Evolutionary conservation across 2,888 invertebrate genomes (phyloP).

Genomic region (Glomeris marginata): DNA sequence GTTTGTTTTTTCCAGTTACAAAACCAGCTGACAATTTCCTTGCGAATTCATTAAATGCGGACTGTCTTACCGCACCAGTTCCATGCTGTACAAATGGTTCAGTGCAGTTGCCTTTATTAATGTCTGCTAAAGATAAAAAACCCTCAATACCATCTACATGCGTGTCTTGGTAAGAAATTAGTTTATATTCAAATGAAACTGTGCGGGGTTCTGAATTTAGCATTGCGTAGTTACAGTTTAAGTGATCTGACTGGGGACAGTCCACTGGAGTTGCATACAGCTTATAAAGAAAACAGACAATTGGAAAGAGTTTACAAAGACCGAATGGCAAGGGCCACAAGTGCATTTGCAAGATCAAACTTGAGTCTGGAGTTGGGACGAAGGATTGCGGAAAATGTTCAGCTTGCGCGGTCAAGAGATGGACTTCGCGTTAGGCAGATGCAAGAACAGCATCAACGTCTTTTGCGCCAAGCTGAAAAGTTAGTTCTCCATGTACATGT

Average conservation of each 20-base stretch:
- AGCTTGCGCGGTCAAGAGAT: conserved; percentile 10
- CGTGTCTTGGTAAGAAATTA: conserved; percentile 5
- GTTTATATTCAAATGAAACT: neutral
- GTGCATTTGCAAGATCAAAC: conserved; percentile 4
- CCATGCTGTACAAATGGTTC: no score
- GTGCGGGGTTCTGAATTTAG: no score
- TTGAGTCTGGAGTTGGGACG: conserved; percentile 11
- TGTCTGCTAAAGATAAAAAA: neutral
- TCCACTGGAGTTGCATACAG: conserved; percentile 11
- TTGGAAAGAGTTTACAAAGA: conserved; percentile 10
- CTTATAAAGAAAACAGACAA: conserved; percentile 11
- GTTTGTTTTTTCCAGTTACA: no score
- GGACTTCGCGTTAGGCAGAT: neutral
- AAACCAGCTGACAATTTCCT: no score
- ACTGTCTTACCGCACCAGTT: no score
- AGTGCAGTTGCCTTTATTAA: no score
- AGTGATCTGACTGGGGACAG: no score
- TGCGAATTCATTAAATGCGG: no score
- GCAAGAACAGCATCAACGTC: conserved; percentile 9
- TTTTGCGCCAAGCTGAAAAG: conserved; percentile 10
- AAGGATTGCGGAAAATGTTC: conserved; percentile 13
- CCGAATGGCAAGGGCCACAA: conserved; percentile 7
- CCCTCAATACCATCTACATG: neutral
- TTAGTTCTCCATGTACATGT: neutral
- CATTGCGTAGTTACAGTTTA: no score